These are phyloP conservation scores for Tiliacea aurago DNA, from an alignment of 2,888 invertebrate species.

Conservation along the genomic window DNA sequence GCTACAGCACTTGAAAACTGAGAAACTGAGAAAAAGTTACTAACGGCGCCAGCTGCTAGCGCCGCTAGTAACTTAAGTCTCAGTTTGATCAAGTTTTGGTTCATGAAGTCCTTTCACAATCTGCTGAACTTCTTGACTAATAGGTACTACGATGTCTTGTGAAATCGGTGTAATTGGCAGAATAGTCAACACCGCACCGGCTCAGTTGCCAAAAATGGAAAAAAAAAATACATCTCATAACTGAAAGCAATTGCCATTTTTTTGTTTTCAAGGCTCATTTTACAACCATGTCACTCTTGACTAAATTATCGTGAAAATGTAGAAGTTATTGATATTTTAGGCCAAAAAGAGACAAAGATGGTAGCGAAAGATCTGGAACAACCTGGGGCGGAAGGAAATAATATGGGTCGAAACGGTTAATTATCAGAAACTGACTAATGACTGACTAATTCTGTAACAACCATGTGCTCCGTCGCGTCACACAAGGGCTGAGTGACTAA, in stretches of 20 bases:
- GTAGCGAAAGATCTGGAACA: conserved; percentile 48
- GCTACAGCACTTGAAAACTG: too few species aligned
- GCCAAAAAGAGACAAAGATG: conserved; percentile 13
- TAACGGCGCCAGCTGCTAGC: too few species aligned
- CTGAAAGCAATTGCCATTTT: background rate
- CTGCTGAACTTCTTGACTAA: background rate
- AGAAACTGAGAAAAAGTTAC: too few species aligned
- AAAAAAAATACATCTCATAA: conserved; percentile 5
- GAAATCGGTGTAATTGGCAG: background rate
- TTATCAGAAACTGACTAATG: conserved; percentile 70
- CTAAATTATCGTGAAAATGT: background rate
- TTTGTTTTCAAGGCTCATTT: background rate
- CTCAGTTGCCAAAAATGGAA: too few species aligned
- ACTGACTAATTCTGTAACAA: conserved; percentile 70
- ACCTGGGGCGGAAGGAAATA: conserved; percentile 67
- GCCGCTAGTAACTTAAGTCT: background rate
- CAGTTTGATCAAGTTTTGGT: conserved; percentile 8
- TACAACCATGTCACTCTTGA: background rate
- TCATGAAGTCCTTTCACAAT: background rate
- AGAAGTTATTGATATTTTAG: conserved; percentile 4
- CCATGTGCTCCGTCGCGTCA: conserved; percentile 57
- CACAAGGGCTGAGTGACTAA: conserved; percentile 65
- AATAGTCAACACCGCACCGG: too few species aligned
- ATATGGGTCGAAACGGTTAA: conserved; percentile 69
- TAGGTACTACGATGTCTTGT: background rate